Percentiles rank a stretch among this genome's conserved stretches.
These are phyloP conservation scores for Sarcophaga carnaria DNA, from an alignment of 2,888 invertebrate genomes.

Conservation along the genomic window DNA sequence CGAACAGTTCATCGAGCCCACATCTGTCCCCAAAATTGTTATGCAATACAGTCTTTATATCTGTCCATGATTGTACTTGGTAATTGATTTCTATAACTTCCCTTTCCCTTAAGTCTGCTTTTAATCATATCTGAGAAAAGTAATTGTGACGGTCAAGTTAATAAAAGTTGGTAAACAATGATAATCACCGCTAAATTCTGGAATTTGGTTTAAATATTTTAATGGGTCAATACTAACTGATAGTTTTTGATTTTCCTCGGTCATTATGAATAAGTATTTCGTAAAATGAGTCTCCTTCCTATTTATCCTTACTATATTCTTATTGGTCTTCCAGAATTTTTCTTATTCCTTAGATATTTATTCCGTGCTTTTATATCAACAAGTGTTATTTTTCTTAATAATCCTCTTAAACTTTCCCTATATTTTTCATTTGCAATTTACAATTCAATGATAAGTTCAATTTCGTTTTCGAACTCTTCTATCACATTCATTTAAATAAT, in stretches of 20 bases:
- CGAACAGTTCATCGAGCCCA: conserved; percentile 13
- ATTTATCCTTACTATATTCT: conserved; percentile 10
- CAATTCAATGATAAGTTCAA: too few relatives aligned
- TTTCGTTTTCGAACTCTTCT: too few relatives aligned
- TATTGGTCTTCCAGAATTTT: conserved; percentile 12
- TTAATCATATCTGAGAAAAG: conserved; percentile 15
- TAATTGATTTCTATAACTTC: background rate
- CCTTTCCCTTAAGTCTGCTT: background rate
- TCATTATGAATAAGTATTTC: conserved; percentile 8
- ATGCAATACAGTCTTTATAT: conserved; percentile 5
- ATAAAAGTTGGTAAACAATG: background rate
- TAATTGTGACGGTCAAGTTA: conserved; percentile 14
- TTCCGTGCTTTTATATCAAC: conserved; percentile 4
- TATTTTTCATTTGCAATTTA: too few relatives aligned
- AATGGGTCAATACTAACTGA: conserved; percentile 4
- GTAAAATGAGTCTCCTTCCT: conserved; percentile 3
- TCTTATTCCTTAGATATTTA: conserved; percentile 11
- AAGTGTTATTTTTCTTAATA: background rate
- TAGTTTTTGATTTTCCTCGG: background rate
- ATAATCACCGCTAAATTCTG: conserved; percentile 9
- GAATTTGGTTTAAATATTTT: background rate
- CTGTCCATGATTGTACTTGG: conserved; percentile 4
- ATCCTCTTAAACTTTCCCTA: too few relatives aligned
- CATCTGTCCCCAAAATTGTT: conserved; percentile 21
- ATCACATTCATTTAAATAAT: too few relatives aligned